Conservation (phyloP, 2,113 vertebrate genomes). For the Picathartes gymnocephalus region DNA sequence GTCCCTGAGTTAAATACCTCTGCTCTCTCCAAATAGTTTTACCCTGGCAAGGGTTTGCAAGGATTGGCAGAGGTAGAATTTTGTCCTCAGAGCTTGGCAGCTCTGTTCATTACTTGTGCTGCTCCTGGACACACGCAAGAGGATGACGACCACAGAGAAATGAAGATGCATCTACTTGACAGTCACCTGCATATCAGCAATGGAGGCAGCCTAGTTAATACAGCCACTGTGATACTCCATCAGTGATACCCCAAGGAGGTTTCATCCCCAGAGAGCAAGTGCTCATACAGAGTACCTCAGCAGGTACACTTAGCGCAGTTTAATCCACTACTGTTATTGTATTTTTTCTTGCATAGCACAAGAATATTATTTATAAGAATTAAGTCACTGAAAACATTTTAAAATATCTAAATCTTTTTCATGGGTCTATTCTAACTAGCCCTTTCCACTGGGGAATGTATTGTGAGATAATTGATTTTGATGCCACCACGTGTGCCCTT, state of each 20-base stretch:
- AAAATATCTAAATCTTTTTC: conserved; percentile 17
- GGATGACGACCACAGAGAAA: not conserved
- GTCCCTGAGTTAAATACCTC: conserved; percentile 25
- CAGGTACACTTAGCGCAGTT: not conserved
- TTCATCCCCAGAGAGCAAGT: not conserved
- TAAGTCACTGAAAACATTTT: conserved; percentile 17
- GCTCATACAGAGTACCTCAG: not conserved
- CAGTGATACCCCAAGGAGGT: not conserved
- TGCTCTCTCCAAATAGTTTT: not conserved
- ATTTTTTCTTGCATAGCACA: not conserved
- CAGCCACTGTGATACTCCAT: not conserved
- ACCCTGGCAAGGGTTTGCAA: not conserved
- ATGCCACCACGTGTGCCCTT: conserved; percentile 24
- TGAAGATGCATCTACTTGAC: not conserved
- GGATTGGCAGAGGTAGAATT: not conserved
- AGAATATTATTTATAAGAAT: not conserved
- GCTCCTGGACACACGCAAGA: not conserved
- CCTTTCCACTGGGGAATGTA: not conserved
- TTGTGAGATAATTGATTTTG: conserved; percentile 44
- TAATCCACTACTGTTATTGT: not conserved
- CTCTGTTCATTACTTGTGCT: not conserved
- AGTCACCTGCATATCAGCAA: not conserved
- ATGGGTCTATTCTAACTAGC: not conserved
- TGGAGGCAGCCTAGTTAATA: not conserved
- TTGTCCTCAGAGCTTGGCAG: not conserved